Conservation (phyloP, 1,140 invertebrate genomes). For the Diprion similis region DNA sequence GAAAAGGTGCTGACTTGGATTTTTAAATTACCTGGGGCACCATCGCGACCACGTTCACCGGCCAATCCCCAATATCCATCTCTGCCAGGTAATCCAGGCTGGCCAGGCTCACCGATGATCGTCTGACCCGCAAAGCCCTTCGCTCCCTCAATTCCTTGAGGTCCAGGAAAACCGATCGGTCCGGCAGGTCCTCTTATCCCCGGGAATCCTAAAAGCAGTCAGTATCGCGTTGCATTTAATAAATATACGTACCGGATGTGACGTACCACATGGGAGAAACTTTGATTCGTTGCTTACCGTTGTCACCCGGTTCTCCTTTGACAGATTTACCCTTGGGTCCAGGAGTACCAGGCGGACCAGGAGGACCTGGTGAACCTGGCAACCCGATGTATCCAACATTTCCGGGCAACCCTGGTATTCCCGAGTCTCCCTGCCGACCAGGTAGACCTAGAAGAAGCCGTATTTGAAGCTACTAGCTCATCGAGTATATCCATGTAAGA, state of each 20-base stretch:
- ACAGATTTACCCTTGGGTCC: constrained; percentile 63
- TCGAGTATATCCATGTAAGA: no score
- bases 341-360: constrained; percentile 61
- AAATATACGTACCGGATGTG: no score
- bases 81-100: constrained; percentile 67
- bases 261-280: no score
- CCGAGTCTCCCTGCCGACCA: constrained; percentile 66
- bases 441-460: constrained; percentile 49
- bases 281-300: constrained; percentile 58
- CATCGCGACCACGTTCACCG: constrained; percentile 72
- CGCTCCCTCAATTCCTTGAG: constrained; percentile 65
- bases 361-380: constrained; percentile 59
- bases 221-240: not conserved
- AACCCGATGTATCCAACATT: constrained; percentile 60
- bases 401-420: constrained; percentile 66
- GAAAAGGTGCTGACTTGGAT: not conserved
- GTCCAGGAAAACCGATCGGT: constrained; percentile 63
- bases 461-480: not conserved
- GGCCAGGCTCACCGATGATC: constrained; percentile 69
- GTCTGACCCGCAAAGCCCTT: constrained; percentile 73
- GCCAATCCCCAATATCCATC: constrained; percentile 63
- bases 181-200: constrained; percentile 69
- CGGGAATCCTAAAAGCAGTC: constrained; percentile 50
- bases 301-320: constrained; percentile 76
- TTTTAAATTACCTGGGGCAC: constrained; percentile 58